Evolutionary conservation across 2,888 invertebrate species (phyloP), one percentile per base, ranked within the genome.

Genomic region (Laothoe populi): DNA sequence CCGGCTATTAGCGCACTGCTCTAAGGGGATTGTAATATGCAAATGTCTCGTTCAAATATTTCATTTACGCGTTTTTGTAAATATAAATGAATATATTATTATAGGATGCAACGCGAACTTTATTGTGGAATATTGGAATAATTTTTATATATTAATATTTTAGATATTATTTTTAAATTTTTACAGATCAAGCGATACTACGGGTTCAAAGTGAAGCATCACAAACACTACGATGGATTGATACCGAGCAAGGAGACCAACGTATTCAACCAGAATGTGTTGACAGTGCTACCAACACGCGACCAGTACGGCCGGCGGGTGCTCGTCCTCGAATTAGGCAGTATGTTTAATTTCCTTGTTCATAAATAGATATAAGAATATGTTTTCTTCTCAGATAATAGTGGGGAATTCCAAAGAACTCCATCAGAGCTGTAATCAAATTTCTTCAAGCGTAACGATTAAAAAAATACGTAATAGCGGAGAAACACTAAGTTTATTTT

Each of bases 271-370:
- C 95, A 96, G 70, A 96, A 97, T 76, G 95, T 97, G 59, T 88
- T 97, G 35, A 95, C 96, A 0, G 97, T 97, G 7, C 92, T 96
- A 68, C 96, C 97, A 0, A 95, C 95, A 69, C 94, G 97, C 16
- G 97, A 97, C 86, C 97, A 97, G 78, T 83, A 89, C n/a, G 97
- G 97, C 0, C 90, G 97, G 42, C 93, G 97, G 62, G 94, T 97
- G 23, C 91, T 97, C 23, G 94, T 97, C 24, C 92, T 97, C 44
- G 97, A 97, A 86, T 90, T 97, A 72, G 97, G 97, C 86, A 97
- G 97, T 96, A 92, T 95, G 94, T 94, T 46, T 35, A 13, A 48
- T 60, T 60, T 48, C 38, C 21, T 57, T 57, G 13, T 38, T 2
- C 38, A 35, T 44, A 16, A n/a, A 26, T 48, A 7, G 4, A 19